These are phyloP conservation scores for Pollenia amentaria DNA, from an alignment of 2,888 invertebrate genomes.

Conservation along the genomic window DNA sequence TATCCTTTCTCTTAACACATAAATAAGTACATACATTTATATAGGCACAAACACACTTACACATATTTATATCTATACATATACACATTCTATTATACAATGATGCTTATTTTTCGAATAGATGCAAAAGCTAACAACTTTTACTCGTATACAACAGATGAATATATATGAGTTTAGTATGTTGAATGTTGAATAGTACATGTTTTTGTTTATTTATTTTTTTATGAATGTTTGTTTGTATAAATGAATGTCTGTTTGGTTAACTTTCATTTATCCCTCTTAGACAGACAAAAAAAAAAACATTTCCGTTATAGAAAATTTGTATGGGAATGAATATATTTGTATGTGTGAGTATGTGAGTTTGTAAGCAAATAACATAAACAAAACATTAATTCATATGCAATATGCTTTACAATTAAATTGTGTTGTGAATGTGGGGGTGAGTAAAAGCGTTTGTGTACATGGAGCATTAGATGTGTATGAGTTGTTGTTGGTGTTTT, in stretches of 20 bases:
- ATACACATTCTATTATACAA: not conserved
- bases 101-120: conserved; percentile 2
- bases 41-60: not conserved
- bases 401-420: not conserved
- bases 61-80: not conserved
- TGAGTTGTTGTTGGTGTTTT: not conserved
- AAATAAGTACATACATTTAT: conserved; percentile 16
- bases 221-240: not conserved
- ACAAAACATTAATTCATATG: conserved; percentile 1
- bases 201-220: conserved; percentile 10
- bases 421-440: not conserved
- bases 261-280: conserved; percentile 42
- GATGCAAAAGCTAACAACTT: not conserved
- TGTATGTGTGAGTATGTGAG: not conserved
- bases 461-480: not conserved
- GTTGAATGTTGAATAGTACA: conserved; percentile 10
- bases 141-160: conserved; percentile 15
- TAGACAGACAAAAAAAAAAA: not conserved
- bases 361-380: not conserved
- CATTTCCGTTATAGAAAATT: conserved; percentile 23
- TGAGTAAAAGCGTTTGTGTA: not conserved
- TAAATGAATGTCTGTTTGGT: conserved; percentile 21
- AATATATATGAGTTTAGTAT: conserved; percentile 8
- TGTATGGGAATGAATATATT: not conserved
- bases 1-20: conserved; percentile 52